Conservation (phyloP, 2,888 invertebrate genomes). For the Brassicogethes aeneus region DNA sequence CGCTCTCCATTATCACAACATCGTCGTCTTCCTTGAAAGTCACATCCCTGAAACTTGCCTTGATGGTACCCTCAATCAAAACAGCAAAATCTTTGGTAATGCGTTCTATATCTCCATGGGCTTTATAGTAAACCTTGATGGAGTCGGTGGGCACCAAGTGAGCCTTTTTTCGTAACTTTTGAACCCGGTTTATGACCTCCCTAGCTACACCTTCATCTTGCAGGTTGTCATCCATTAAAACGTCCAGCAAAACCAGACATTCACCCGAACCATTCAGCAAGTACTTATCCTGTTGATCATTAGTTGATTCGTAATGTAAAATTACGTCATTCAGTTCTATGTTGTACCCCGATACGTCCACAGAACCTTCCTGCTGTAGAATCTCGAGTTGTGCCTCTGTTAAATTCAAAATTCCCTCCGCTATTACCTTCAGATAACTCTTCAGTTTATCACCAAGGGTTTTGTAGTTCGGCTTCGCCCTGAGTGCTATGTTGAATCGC, state of each 20-base stretch:
- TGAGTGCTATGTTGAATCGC: conserved; percentile 76
- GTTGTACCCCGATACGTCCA: conserved; percentile 61
- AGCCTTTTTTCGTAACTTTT: conserved; percentile 86
- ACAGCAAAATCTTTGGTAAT: background rate
- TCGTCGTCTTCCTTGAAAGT: background rate
- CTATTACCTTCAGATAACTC: conserved; percentile 75
- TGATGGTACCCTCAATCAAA: background rate
- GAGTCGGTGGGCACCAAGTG: conserved; percentile 58
- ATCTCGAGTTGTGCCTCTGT: conserved; percentile 64
- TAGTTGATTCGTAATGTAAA: conserved; percentile 50
- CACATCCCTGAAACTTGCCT: background rate
- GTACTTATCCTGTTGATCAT: conserved; percentile 47
- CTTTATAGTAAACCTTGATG: background rate
- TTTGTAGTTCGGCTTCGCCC: conserved; percentile 88
- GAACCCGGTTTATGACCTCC: conserved; percentile 86
- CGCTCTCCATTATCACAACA: too few relatives aligned
- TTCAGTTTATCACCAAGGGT: conserved; percentile 74
- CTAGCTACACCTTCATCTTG: conserved; percentile 84
- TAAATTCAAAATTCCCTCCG: conserved; percentile 63
- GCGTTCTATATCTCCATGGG: background rate
- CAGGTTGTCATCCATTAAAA: conserved; percentile 75
- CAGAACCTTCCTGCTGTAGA: conserved; percentile 56
- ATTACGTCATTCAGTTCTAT: conserved; percentile 67
- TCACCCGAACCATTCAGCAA: conserved; percentile 80
- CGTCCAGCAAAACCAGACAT: conserved; percentile 74